Conservation (phyloP, 2,113 vertebrate species). For the Caracal caracal region DNA sequence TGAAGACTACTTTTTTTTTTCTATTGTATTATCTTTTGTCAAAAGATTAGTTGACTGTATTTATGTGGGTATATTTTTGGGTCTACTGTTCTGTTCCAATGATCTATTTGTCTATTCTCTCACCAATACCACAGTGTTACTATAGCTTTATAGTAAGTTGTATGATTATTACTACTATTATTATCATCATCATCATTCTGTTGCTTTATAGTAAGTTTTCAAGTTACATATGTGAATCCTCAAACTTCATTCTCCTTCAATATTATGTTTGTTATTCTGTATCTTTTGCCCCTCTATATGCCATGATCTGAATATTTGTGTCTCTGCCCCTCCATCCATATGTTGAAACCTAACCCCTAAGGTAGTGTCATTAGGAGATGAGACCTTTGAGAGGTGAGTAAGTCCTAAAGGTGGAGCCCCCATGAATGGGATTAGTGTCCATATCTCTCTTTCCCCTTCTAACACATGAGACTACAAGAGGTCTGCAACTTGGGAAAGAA, state of each 20-base stretch:
- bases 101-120: background rate
- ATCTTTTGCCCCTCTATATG: background rate
- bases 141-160: background rate
- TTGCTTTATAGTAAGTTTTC: background rate
- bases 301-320: background rate
- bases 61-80: background rate
- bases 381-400: background rate
- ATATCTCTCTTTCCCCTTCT: background rate
- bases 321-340: background rate
- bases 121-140: background rate
- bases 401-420: background rate
- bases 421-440: background rate
- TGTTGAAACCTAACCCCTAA: background rate
- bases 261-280: background rate
- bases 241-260: background rate
- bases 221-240: background rate
- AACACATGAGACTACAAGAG: background rate
- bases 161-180: too few species aligned
- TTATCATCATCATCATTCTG: background rate
- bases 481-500: background rate
- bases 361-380: background rate
- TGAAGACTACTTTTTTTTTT: background rate
- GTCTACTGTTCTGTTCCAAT: background rate
- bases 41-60: background rate
- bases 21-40: background rate